Percentiles rank a stretch among this genome's conserved stretches.
These are phyloP conservation scores for Tachyglossus aculeatus DNA, from an alignment of 2,797 vertebrate genomes.

Conservation along the genomic window DNA sequence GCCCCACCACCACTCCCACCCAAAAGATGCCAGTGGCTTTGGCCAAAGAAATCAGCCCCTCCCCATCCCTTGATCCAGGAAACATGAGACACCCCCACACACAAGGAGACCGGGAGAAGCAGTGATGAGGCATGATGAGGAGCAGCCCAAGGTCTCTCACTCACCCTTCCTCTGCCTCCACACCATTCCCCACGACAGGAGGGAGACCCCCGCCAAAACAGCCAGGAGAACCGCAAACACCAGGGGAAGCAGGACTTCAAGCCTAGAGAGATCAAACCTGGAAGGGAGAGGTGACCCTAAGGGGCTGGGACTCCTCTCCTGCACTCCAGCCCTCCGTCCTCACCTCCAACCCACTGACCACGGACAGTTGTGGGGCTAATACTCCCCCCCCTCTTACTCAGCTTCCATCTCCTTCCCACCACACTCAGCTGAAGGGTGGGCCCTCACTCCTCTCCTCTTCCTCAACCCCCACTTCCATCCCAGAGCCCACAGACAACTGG, in stretches of 20 bases:
- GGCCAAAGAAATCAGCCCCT: neutral
- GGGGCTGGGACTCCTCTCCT: neutral
- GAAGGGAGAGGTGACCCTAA: neutral
- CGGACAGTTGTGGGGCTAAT: too few relatives aligned
- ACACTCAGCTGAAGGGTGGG: too few relatives aligned
- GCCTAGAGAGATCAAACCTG: accelerated
- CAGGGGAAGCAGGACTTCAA: neutral
- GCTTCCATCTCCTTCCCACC: too few relatives aligned
- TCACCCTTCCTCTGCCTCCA: neutral
- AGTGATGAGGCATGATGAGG: neutral
- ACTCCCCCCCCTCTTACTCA: too few relatives aligned
- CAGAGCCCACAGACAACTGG: too few relatives aligned
- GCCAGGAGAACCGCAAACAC: neutral
- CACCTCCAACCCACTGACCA: too few relatives aligned
- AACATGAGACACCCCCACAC: too few relatives aligned
- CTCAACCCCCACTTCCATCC: too few relatives aligned
- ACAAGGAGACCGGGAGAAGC: neutral
- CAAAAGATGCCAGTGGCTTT: too few relatives aligned
- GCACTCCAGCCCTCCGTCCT: too few relatives aligned
- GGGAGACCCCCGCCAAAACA: neutral
- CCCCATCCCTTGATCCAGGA: neutral
- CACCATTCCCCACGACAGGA: neutral
- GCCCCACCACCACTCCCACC: too few relatives aligned
- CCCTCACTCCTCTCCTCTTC: too few relatives aligned
- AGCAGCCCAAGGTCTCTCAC: neutral